These are phyloP conservation scores for Gnatocerus cornutus DNA, from an alignment of 2,888 invertebrate species.

Conservation along the genomic window DNA sequence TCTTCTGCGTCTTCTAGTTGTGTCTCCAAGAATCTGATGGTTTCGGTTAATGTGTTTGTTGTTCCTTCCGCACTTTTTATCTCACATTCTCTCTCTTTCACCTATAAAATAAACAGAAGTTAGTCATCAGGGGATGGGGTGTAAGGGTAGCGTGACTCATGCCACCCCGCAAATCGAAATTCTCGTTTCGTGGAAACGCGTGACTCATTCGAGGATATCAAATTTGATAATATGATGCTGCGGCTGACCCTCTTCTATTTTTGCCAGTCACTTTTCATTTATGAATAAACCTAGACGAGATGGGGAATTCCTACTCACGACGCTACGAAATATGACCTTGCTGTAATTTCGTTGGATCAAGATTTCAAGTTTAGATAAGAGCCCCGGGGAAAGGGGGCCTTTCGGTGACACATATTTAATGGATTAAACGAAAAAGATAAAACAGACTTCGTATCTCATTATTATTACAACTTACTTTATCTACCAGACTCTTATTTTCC, in stretches of 20 bases:
- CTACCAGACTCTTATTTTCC: conserved; percentile 2
- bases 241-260: conserved; percentile 15
- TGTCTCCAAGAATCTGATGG: background rate
- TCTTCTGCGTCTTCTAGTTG: background rate
- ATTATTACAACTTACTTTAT: conserved; percentile 26
- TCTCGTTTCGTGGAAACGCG: conserved; percentile 15
- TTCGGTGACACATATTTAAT: too few relatives aligned
- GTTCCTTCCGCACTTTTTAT: conserved; percentile 31
- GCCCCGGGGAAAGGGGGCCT: too few relatives aligned
- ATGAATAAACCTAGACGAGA: conserved; percentile 16
- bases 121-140: conserved; percentile 12
- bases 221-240: background rate
- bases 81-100: conserved; percentile 36
- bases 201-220: conserved; percentile 12
- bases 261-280: conserved; percentile 23
- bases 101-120: conserved; percentile 13
- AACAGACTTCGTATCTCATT: too few relatives aligned
- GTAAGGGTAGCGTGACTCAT: conserved; percentile 29
- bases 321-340: conserved; percentile 14
- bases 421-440: too few relatives aligned
- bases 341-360: conserved; percentile 1
- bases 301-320: conserved; percentile 33
- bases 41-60: conserved; percentile 44
- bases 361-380: too few relatives aligned
- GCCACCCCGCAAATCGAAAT: conserved; percentile 27